Evolutionary conservation across 2,888 invertebrate genomes (phyloP).

Genomic region (Ptilodon capucinus): DNA sequence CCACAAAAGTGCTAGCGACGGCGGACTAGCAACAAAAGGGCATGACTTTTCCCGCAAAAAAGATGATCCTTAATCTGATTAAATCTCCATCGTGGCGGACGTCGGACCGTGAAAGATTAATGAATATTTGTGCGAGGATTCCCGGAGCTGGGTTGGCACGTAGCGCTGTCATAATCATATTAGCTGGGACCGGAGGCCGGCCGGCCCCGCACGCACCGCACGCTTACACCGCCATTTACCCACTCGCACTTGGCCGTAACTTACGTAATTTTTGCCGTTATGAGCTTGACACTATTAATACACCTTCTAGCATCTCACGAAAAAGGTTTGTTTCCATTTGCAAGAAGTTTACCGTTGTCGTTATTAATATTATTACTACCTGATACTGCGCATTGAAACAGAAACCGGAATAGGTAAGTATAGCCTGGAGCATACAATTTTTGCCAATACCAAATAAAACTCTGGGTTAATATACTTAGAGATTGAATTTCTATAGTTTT

Average conservation of each 20-base stretch:
- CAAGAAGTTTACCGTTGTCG: too few species aligned
- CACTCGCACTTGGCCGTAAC: constrained; percentile 20
- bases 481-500: too few species aligned
- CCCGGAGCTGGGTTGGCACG: constrained; percentile 79
- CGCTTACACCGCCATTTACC: constrained; percentile 40
- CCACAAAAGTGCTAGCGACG: constrained; percentile 78
- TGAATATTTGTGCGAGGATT: constrained; percentile 82
- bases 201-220: constrained; percentile 73
- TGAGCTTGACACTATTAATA: neutral
- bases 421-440: too few species aligned
- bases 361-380: too few species aligned
- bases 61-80: constrained; percentile 83
- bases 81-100: constrained; percentile 82
- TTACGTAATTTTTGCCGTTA: constrained; percentile 6
- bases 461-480: too few species aligned
- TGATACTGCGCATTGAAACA: too few species aligned
- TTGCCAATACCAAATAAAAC: too few species aligned
- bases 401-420: too few species aligned
- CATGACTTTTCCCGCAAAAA: constrained; percentile 81
- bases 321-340: too few species aligned
- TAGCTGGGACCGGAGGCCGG: constrained; percentile 73
- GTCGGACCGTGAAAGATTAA: constrained; percentile 83
- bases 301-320: neutral
- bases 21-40: constrained; percentile 79
- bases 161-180: constrained; percentile 82